A percentile compares a stretch with the other conserved stretches of the same genome.
Conservation (phyloP, 1,140 invertebrate genomes). For the Lutraria rhynchaena region DNA sequence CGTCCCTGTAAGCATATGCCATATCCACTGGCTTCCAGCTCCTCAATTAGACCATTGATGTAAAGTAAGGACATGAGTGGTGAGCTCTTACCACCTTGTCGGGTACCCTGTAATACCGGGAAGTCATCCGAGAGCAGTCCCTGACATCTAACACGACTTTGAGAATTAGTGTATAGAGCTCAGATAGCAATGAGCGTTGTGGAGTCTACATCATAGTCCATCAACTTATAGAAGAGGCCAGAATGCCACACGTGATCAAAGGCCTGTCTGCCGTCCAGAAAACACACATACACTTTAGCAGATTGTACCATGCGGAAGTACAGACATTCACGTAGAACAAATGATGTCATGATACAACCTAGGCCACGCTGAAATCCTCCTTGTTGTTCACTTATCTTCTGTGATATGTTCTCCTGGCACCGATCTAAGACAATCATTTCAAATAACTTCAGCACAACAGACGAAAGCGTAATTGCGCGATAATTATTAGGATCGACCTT, state of each 20-base stretch:
- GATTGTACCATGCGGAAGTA: background rate
- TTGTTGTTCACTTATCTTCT: background rate
- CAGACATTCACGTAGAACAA: conserved; percentile 14
- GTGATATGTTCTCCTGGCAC: background rate
- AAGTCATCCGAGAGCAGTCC: background rate
- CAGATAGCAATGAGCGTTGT: background rate
- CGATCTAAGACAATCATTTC: background rate
- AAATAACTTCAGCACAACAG: background rate
- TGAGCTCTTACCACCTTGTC: conserved; percentile 37
- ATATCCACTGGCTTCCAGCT: background rate
- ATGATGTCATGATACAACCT: conserved; percentile 25
- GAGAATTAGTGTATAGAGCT: background rate
- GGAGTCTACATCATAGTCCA: background rate
- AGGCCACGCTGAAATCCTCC: conserved; percentile 13
- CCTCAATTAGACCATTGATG: conserved; percentile 3
- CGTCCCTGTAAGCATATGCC: background rate
- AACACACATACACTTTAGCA: conserved; percentile 10
- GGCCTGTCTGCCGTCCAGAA: conserved; percentile 10
- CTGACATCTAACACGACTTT: background rate
- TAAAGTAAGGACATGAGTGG: background rate
- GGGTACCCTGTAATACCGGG: background rate
- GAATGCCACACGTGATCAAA: conserved; percentile 28
- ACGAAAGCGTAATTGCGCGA: background rate
- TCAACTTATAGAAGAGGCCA: conserved; percentile 17
- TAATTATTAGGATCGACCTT: conserved; percentile 18